Evolutionary conservation across 2,797 vertebrate species (phyloP).

Genomic region (Amazona finschi): DNA sequence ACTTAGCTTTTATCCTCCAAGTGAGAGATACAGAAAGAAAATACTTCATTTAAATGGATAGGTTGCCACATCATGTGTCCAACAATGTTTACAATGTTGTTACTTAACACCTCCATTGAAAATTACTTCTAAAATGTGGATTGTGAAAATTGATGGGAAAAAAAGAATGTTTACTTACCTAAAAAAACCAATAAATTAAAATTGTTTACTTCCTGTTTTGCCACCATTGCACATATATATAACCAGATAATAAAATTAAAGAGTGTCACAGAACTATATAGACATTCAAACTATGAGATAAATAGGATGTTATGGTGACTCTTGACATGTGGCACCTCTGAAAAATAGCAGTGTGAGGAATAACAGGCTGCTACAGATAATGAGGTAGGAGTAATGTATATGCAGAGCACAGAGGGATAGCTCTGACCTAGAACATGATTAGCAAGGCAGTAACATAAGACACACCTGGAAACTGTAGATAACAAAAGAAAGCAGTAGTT

Average conservation of each 20-base stretch:
- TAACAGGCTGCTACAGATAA: neutral
- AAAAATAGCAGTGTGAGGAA: neutral
- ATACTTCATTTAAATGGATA: neutral
- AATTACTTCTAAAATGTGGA: neutral
- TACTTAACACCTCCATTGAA: neutral
- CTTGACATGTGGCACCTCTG: neutral
- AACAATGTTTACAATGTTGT: neutral
- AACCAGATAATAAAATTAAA: neutral
- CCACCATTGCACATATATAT: neutral
- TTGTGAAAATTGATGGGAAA: neutral
- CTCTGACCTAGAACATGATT: neutral
- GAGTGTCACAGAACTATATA: neutral
- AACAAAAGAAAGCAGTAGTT: neutral
- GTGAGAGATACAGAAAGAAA: neutral
- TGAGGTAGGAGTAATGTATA: neutral
- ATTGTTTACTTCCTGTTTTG: neutral
- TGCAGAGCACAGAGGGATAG: neutral
- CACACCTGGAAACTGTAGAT: neutral
- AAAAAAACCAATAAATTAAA: neutral
- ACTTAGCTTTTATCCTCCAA: neutral
- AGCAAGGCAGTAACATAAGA: neutral
- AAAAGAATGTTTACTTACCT: neutral
- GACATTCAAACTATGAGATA: neutral
- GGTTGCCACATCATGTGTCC: neutral
- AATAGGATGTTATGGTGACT: neutral